A percentile compares a stretch with the other conserved stretches of the same genome.
These are phyloP conservation scores for Pelmatolapia mariae DNA, from an alignment of 2,113 vertebrate species.

Conservation along the genomic window DNA sequence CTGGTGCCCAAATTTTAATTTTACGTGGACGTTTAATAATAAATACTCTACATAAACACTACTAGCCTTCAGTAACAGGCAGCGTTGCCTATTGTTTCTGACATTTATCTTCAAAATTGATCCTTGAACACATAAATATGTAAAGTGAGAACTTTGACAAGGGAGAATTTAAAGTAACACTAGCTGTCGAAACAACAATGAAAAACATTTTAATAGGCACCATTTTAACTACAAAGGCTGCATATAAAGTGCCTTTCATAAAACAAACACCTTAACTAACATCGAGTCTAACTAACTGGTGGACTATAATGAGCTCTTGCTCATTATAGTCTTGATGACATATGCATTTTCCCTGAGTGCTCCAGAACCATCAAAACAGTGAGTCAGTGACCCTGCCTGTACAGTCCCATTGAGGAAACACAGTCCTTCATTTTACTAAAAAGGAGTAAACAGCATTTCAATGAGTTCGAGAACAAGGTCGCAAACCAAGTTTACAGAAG, in stretches of 20 bases:
- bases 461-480: background rate
- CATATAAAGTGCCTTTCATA: background rate
- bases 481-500: background rate
- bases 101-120: background rate
- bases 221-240: slow-evolving; percentile 31
- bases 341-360: background rate
- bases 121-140: background rate
- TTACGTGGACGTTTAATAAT: background rate
- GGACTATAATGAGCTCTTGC: slow-evolving; percentile 22
- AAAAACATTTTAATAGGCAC: background rate
- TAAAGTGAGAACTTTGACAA: background rate
- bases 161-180: background rate
- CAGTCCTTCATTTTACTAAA: background rate
- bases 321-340: slow-evolving; percentile 29
- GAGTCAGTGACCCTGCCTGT: background rate
- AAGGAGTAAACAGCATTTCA: background rate
- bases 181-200: background rate
- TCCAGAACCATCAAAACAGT: slow-evolving; percentile 2
- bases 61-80: background rate
- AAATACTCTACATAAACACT: background rate
- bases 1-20: background rate
- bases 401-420: background rate
- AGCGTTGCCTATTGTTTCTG: background rate
- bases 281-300: background rate
- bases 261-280: slow-evolving; percentile 15